phyloP scores from a whole-genome alignment of 1,140 invertebrate species.

The Heliconius congener region DNA sequence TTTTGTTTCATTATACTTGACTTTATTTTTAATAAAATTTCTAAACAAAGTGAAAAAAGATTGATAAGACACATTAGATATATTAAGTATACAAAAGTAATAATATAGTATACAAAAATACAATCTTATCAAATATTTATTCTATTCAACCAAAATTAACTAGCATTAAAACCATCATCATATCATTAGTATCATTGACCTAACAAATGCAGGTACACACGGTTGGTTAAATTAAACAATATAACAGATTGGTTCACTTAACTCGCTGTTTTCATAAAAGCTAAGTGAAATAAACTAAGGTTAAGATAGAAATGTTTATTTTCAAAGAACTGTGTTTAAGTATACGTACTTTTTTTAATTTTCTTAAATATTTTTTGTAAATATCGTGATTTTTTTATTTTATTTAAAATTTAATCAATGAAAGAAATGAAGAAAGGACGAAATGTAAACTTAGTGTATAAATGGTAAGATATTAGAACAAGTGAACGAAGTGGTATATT shows the following conservation, averaged over 20 bases:
- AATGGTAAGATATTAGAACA: no score
- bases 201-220: background rate
- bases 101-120: no score
- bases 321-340: background rate
- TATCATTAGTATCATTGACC: background rate
- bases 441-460: no score
- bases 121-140: background rate
- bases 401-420: no score
- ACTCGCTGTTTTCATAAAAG: slow-evolving; percentile 22
- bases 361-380: background rate
- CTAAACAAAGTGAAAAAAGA: no score
- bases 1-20: no score
- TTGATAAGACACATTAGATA: no score
- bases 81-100: no score
- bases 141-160: background rate
- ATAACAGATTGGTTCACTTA: slow-evolving; percentile 12
- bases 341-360: background rate
- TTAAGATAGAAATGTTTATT: slow-evolving; percentile 15
- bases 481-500: no score
- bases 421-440: no score
- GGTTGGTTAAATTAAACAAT: slow-evolving; percentile 6
- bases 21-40: no score
- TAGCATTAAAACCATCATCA: background rate
- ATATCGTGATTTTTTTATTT: no score
- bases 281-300: slow-evolving; percentile 28